Conservation (phyloP, 2,113 vertebrate species). For the Symphodus melops region DNA sequence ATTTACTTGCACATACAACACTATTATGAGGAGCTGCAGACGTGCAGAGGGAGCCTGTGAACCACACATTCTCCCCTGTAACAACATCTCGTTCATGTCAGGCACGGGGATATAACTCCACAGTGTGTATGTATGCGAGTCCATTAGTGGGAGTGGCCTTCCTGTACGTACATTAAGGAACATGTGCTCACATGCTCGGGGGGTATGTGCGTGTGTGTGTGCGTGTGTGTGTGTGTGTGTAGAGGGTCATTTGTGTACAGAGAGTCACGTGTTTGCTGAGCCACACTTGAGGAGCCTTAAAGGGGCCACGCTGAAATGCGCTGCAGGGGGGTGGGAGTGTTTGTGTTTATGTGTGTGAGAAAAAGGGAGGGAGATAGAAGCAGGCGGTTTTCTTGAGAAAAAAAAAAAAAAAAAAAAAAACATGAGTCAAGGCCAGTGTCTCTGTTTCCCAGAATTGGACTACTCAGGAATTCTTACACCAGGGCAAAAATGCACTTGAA, state of each 20-base stretch:
- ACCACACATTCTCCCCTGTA: background rate
- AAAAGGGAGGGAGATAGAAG: background rate
- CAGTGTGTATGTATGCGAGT: background rate
- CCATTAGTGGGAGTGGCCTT: conserved; percentile 1
- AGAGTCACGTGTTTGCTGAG: conserved; percentile 18
- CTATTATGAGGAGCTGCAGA: conserved; percentile 25
- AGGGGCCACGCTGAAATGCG: conserved; percentile 20
- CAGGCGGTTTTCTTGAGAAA: conserved; percentile 3
- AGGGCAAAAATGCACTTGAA: background rate
- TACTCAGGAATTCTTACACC: conserved; percentile 12
- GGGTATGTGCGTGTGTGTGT: background rate
- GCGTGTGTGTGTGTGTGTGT: background rate
- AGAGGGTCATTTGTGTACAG: background rate
- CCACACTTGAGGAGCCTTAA: conserved; percentile 31
- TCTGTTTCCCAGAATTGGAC: conserved; percentile 26
- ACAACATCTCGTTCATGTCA: background rate
- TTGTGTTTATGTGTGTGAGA: background rate
- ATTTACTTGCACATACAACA: conserved; percentile 23
- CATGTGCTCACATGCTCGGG: background rate
- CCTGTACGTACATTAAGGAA: background rate
- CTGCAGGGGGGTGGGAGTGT: background rate
- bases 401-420: background rate
- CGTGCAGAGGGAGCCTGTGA: background rate
- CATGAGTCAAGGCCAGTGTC: conserved; percentile 10
- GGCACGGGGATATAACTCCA: background rate